Evolutionary conservation across 1,140 invertebrate genomes (phyloP), one percentile per base, ranked within the genome.

Genomic region (Whitmania pigra): DNA sequence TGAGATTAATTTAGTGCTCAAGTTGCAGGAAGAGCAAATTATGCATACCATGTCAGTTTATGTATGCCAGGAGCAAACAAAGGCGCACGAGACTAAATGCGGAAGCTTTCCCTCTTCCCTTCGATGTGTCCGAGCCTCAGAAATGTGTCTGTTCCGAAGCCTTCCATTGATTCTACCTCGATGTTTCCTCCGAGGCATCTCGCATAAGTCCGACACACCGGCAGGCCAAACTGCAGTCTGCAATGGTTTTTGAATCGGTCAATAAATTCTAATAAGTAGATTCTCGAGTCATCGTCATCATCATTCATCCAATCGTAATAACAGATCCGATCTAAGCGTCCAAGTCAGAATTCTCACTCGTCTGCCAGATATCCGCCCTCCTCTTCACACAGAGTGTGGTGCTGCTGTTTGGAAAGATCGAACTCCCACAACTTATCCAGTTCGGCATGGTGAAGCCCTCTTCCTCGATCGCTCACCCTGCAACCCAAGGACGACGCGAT

Each of bases 221-320:
- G 86, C 70, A 87, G 78, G 36, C 86, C 86, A 81, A 87, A 87
- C 0, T 86, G 86, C 79, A 86, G 87, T n/a, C 85, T 85, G 72
- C 73, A 71, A 72, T 69, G 72, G 27, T 5, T 31, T 27, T 15
- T 70, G 11, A 31, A 22, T 27, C 15, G 17, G 22, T 22, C 25
- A 9, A 27, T 20, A 69, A 18, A 40, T 22, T 22, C n/a, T 25
- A 13, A 6, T n/a, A n/a, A n/a, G n/a, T n/a, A n/a, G n/a, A n/a
- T n/a, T n/a, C n/a, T n/a, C 43, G 20, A 69, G n/a, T 40, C 11
- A 40, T 17, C 17, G 31, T 22, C 27, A 2, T 40, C 43, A 31
- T 27, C 15, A 31, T 36, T 9, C n/a, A n/a, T n/a, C n/a, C n/a
- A n/a, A n/a, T n/a, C n/a, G n/a, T n/a, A n/a, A n/a, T n/a, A n/a